These are phyloP conservation scores for Petrolisthes manimaculis DNA, from an alignment of 2,888 invertebrate genomes.

Conservation along the genomic window DNA sequence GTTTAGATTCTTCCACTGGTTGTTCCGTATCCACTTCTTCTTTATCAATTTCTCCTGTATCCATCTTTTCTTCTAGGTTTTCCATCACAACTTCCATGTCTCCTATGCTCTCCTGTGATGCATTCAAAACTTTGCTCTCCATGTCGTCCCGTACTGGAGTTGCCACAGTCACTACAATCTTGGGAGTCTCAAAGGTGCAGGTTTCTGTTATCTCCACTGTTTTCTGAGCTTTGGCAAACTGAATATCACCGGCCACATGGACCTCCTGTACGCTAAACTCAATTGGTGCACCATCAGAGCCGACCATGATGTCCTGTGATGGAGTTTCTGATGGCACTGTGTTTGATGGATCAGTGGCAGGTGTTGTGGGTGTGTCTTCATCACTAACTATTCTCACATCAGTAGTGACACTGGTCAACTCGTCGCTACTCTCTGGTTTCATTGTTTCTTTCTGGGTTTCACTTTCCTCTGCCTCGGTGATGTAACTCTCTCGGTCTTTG, in stretches of 20 bases:
- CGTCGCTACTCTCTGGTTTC: not conserved
- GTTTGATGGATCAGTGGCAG: not conserved
- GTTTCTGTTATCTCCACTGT: constrained; percentile 2
- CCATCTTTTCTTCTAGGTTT: not conserved
- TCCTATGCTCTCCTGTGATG: not conserved
- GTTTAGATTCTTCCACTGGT: not conserved
- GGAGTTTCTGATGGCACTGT: not conserved
- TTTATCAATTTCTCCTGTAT: not conserved
- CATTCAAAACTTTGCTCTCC: constrained; percentile 6
- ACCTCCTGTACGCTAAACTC: constrained; percentile 51
- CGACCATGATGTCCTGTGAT: not conserved
- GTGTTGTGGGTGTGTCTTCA: not conserved
- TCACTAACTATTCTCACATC: not conserved
- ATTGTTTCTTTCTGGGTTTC: not conserved
- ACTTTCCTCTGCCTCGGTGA: not conserved
- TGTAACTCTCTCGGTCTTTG: not conserved
- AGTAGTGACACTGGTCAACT: not conserved
- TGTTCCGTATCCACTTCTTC: not conserved
- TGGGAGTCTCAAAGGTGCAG: constrained; percentile 2
- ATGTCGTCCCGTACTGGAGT: constrained; percentile 24
- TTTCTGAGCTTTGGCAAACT: constrained; percentile 38
- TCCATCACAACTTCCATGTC: not conserved
- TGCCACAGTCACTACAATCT: constrained; percentile 13
- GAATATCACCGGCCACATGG: constrained; percentile 47
- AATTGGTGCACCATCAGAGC: constrained; percentile 21